Conservation (phyloP, 2,888 invertebrate species). For the Drosophila mercatorum region DNA sequence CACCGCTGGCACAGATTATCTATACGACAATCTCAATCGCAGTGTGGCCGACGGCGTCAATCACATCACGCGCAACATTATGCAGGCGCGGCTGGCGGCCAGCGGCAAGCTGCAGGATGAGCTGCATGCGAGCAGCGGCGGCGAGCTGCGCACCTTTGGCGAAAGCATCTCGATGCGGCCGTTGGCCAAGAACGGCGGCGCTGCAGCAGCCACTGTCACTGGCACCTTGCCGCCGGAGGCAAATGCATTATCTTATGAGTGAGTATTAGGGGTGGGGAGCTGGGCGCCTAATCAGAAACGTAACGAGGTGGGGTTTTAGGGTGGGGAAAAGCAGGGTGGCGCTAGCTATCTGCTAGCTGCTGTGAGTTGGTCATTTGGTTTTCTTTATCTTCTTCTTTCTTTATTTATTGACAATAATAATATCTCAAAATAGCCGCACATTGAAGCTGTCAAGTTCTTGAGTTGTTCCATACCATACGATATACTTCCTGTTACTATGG, state of each 20-base stretch:
- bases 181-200: conserved; percentile 77
- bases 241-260: conserved; percentile 81
- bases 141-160: conserved; percentile 81
- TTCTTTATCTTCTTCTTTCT: conserved; percentile 1
- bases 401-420: background rate
- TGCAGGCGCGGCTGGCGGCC: conserved; percentile 79
- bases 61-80: conserved; percentile 83
- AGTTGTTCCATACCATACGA: conserved; percentile 33
- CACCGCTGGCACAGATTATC: conserved; percentile 61
- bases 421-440: conserved; percentile 57
- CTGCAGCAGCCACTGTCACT: conserved; percentile 54
- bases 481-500: conserved; percentile 66
- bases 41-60: conserved; percentile 84
- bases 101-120: conserved; percentile 67
- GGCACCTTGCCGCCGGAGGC: conserved; percentile 69
- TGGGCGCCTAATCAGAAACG: background rate
- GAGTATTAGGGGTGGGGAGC: conserved; percentile 63
- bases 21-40: conserved; percentile 81
- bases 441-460: conserved; percentile 42
- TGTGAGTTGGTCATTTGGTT: conserved; percentile 41
- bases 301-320: background rate
- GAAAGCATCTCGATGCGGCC: conserved; percentile 91
- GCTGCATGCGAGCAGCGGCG: conserved; percentile 69
- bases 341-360: conserved; percentile 4
- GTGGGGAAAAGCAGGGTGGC: background rate